Evolutionary conservation across 2,113 vertebrate species (phyloP).

Genomic region (Collichthys lucidus): DNA sequence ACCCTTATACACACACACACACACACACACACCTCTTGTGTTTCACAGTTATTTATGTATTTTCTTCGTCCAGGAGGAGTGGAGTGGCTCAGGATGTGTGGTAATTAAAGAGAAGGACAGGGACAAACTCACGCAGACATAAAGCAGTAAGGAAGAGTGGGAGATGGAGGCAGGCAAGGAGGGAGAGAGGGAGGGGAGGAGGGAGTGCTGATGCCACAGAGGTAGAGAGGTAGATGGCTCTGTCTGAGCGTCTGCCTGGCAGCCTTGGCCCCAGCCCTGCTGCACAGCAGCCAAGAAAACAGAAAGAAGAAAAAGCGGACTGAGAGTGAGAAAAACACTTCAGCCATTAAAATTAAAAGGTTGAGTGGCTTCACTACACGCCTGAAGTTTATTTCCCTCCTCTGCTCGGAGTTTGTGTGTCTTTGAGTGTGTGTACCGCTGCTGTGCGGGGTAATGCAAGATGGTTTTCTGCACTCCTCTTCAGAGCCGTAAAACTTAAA

Average conservation of each 20-base stretch:
- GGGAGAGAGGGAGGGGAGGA: conserved; percentile 12
- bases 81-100: conserved; percentile 56
- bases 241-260: conserved; percentile 76
- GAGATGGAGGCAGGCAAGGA: conserved; percentile 5
- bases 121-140: conserved; percentile 62
- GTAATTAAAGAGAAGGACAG: conserved; percentile 70
- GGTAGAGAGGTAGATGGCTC: conserved; percentile 74
- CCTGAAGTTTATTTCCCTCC: conserved; percentile 73
- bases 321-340: conserved; percentile 69
- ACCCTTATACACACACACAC: too few relatives aligned
- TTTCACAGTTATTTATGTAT: conserved; percentile 1
- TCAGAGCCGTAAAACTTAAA: conserved; percentile 4
- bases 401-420: conserved; percentile 61
- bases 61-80: conserved; percentile 45
- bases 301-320: conserved; percentile 74
- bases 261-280: conserved; percentile 74
- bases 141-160: conserved; percentile 54
- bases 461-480: conserved; percentile 17
- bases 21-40: neutral
- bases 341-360: conserved; percentile 84
- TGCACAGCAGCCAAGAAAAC: conserved; percentile 76
- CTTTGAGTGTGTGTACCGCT: conserved; percentile 43
- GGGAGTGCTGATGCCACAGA: conserved; percentile 71
- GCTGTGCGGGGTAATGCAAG: conserved; percentile 7
- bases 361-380: conserved; percentile 74